These are phyloP conservation scores for Tuberolachnus salignus DNA, from an alignment of 2,888 invertebrate species.

Conservation along the genomic window DNA sequence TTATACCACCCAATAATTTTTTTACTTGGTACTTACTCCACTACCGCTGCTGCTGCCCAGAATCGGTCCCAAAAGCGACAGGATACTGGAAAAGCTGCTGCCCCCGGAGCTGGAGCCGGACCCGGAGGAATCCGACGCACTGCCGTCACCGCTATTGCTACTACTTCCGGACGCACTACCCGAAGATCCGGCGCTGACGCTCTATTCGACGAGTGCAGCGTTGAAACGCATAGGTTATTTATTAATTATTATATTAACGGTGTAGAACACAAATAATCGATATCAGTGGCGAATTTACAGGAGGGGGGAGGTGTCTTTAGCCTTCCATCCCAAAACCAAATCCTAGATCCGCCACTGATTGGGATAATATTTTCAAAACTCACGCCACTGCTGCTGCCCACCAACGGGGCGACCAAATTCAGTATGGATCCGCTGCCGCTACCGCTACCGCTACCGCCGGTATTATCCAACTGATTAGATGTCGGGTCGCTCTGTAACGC, in stretches of 20 bases:
- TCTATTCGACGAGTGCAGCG: neutral
- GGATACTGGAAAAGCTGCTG: conserved; percentile 56
- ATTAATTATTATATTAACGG: neutral
- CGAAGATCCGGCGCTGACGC: conserved; percentile 26
- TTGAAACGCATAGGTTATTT: neutral
- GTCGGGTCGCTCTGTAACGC: neutral
- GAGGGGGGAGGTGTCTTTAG: no score
- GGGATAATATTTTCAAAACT: neutral
- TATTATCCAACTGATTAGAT: neutral
- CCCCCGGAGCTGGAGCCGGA: conserved; percentile 48
- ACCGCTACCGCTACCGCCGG: conserved; percentile 35
- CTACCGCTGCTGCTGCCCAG: conserved; percentile 57
- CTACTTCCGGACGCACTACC: neutral
- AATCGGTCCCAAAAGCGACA: conserved; percentile 56
- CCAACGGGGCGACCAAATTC: conserved; percentile 55
- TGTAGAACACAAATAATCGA: neutral
- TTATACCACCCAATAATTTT: no score
- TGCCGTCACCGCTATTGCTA: conserved; percentile 11
- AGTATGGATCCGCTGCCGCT: conserved; percentile 56
- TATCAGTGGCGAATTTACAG: no score
- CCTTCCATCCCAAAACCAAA: no score
- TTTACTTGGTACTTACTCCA: conserved; percentile 26
- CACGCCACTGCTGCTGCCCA: conserved; percentile 35
- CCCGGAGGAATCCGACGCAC: conserved; percentile 29
- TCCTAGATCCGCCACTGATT: no score